Evolutionary conservation across 2,888 invertebrate species (phyloP), one percentile per base, ranked within the genome.

Genomic region (Lasioglossum vierecki): DNA sequence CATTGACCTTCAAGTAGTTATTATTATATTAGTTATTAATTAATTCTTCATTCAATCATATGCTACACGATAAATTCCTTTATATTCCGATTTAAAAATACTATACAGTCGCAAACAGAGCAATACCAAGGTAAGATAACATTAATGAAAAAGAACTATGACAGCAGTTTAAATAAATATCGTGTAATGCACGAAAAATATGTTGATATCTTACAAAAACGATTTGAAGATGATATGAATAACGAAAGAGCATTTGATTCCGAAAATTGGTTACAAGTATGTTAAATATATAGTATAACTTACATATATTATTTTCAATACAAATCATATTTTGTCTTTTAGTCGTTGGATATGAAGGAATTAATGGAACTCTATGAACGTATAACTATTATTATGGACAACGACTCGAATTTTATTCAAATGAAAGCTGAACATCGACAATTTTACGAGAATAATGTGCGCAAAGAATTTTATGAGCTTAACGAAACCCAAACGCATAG

Each of bases 121-220:
- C 76, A 88, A 44, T 91, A 90, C 73, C 86, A 88, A 60, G 74
- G 63, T 30, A 88, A 86, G 72, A 78, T 91, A 49, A 81, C 41
- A 53, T 88, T 90, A 77, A 80, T 93, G 80, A 91, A 93, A 26
- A 91, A 89, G 66, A 92, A 91, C 26, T 92, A 92, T 26, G 88
- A 90, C 6, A 88, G 88, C 8, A 87, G 88, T 44, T 72, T 91
- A 30, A 90, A 88, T 57, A 84, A 84, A n/a, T 75, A 91, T 53
- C 88, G 79, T 60, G 90, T 89, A 41, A 88, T 89, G 9, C 92
- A 93, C 78, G 91, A 93, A 60, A 91, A 91, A 18, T 91, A 91
- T 79, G 86, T 93, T 8, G 91, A 88, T 60, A 89, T 88, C 41
- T 85, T 94, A 57, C 86, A 92, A 44, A 82, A 85, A 8, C 89